phyloP scores from a whole-genome alignment of 2,113 vertebrate species.

The Pangasianodon gigas region DNA sequence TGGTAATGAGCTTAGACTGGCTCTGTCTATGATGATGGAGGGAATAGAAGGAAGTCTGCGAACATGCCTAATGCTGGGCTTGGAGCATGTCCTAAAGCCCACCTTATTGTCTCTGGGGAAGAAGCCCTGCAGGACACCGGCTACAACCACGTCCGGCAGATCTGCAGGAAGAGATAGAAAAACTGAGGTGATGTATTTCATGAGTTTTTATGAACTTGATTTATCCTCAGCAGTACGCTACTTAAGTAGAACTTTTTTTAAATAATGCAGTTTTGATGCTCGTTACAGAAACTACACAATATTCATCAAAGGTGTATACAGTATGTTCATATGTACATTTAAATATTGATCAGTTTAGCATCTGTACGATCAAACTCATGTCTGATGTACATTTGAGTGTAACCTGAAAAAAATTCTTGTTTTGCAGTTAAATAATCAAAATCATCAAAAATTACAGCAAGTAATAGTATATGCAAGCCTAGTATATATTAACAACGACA shows the following conservation, averaged over 20 bases:
- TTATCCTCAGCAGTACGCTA: not conserved
- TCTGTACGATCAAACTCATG: not conserved
- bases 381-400: not conserved
- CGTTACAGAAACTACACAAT: not conserved
- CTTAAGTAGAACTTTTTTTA: not conserved
- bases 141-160: slow-evolving; percentile 71
- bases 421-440: not conserved
- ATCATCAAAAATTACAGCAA: not conserved
- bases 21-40: slow-evolving; percentile 31
- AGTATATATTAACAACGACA: too few species aligned
- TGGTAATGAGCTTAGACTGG: slow-evolving; percentile 14
- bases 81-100: slow-evolving; percentile 63
- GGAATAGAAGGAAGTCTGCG: slow-evolving; percentile 30
- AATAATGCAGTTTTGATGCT: not conserved
- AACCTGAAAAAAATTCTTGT: not conserved
- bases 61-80: slow-evolving; percentile 26
- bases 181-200: not conserved
- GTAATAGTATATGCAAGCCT: too few species aligned
- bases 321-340: not conserved
- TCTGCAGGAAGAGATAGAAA: slow-evolving; percentile 53
- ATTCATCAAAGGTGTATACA: not conserved
- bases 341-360: not conserved
- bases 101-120: slow-evolving; percentile 69
- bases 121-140: slow-evolving; percentile 76
- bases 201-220: not conserved